A percentile compares a stretch with the other conserved stretches of the same genome.
phyloP scores from a whole-genome alignment of 2,888 invertebrate species.

The Panorpa germanica region DNA sequence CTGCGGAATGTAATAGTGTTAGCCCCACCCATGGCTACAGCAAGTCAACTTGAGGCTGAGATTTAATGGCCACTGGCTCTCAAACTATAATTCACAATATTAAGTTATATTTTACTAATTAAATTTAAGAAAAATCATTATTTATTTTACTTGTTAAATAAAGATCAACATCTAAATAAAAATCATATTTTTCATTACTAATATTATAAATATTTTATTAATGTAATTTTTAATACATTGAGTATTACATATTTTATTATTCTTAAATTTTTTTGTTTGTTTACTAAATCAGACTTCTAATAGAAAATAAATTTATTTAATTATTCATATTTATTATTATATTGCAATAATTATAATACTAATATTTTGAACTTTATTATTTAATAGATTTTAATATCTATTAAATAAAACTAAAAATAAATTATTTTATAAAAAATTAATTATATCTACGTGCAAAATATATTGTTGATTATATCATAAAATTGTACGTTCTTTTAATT shows the following conservation, averaged over 20 bases:
- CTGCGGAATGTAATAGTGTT: too few relatives aligned
- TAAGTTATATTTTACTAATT: too few relatives aligned
- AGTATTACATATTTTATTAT: constrained; percentile 2
- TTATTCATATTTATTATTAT: constrained; percentile 1
- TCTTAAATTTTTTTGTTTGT: constrained; percentile 1
- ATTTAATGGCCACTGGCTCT: too few relatives aligned
- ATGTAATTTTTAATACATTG: constrained; percentile 1
- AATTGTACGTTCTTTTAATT: constrained; percentile 1
- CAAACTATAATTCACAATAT: too few relatives aligned
- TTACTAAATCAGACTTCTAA: not conserved
- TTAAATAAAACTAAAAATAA: constrained; percentile 1
- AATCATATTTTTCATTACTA: constrained; percentile 7
- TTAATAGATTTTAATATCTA: constrained; percentile 3
- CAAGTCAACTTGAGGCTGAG: too few relatives aligned
- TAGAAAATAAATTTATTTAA: constrained; percentile 4
- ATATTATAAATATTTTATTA: constrained; percentile 3
- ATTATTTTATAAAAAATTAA: constrained; percentile 3
- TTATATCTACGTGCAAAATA: constrained; percentile 7
- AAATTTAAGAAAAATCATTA: too few relatives aligned
- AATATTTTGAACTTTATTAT: not conserved
- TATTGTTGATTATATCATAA: constrained; percentile 8
- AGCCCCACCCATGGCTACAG: too few relatives aligned
- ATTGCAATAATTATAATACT: not conserved
- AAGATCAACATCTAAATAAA: too few relatives aligned
- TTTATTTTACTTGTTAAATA: too few relatives aligned